Base-by-base conservation (phyloP, 2,113 vertebrate genomes). In the Cryptotis parvus region DNA sequence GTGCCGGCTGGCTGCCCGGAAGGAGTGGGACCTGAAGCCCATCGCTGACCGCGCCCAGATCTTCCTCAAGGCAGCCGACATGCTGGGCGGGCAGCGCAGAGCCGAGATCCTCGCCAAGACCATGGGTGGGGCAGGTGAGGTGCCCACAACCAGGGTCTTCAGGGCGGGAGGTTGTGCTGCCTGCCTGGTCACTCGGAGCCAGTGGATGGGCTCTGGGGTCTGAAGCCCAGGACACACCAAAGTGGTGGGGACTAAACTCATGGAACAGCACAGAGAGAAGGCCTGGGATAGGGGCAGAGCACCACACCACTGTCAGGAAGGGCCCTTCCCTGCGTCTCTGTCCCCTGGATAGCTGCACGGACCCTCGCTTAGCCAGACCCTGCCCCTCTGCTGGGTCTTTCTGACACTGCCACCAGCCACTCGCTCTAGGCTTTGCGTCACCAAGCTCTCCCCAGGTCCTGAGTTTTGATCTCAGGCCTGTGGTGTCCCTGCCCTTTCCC, bases 51-150 rank as follows among this genome's bases (percentile, higher is more conserved):
- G 99, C 14, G 99, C 99, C 0, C 98, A 99, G 97, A 94, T 99
- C 92, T 98, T 99, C 87, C 98, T 99, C 95, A 99, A 97, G 97
- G 99, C 99, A 0, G 99, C 99, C 0, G 99, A 99, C 27, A 45
- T 98, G 89, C 98, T 99, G 96, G 98, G 98, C 0, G 98, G 99
- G 37, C 98, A 98, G 0, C 97, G 96, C 94, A 97, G 99, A 63
- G 98, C 99, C 0, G 99, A 99, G 83, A 52, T 99, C 96, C 97
- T 99, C 3, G 99, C 99, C 95, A 99, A 99, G 97, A 99, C 99
- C 94, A 99, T 99, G 99, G 99, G 89, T 99, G 0, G 99, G 99
- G 49, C 99, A 99, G 99, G 99, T 99, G 81, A 66, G 84, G 33
- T 0, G 6, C 11, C 45, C 0, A 0, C 0, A 43, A 41, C 20